Base-by-base conservation (phyloP, 2,797 vertebrate genomes). In the Eleutherodactylus coqui region DNA sequence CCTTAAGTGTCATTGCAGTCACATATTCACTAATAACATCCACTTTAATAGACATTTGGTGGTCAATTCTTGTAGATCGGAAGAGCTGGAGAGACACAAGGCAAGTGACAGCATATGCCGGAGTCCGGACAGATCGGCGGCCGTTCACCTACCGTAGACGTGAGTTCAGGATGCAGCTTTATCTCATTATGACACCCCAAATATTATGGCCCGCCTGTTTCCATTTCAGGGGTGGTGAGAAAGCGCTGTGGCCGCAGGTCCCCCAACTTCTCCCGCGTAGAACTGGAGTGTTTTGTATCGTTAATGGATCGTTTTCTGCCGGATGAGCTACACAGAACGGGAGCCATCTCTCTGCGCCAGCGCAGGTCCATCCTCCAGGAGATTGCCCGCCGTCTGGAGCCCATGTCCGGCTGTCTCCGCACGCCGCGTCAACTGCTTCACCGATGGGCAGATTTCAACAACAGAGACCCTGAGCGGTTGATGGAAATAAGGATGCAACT, bases 371-470 rank as follows among this genome's bases (percentile, higher is more conserved):
- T 58, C 29, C 76, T 79, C 32, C 29, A 55, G 76, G 32, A 79
- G 34, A 79, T 79, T 14, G 47, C 76, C 32, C 51, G 53, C 5
- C 24, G 76, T 27, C 76, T 79, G 51, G 76, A 79, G 34, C 76
- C 76, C 34, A 79, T 79, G 76, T 79, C 76, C 14, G 76, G 76
- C 19, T 79, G 76, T 8, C 76, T 79, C 11, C 76, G 76, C 53
- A 79, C 76, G 21, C 76, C 76, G 2, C 76, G 76, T 34, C 76
- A 79, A 29, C 76, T 79, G 21, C 76, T 79, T 11, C 76, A 79
- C 51, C 76, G 76, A 51, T 79, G 76, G 76, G 76, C 76, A 38
- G 76, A 79, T 53, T 79, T 79, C 53, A 79, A 79, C 51, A 79
- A 79, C 76, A 34, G 76, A 13, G 76, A 79, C 29, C 51, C 51